Conservation (phyloP, 2,888 invertebrate species). For the Bugulina stolonifera region DNA sequence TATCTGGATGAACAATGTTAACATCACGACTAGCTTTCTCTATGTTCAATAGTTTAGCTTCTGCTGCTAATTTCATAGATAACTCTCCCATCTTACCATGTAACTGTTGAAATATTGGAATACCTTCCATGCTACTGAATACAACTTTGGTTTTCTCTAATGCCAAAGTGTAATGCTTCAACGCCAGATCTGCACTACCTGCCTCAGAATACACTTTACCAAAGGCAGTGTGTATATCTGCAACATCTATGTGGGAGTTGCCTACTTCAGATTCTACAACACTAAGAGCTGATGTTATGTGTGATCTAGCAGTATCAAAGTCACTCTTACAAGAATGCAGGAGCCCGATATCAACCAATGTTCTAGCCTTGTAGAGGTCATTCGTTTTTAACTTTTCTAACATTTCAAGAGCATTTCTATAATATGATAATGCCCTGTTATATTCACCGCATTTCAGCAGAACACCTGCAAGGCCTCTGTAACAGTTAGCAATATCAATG, state of each 20-base stretch:
- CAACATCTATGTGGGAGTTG: not conserved
- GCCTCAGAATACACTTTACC: not conserved
- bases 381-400: not conserved
- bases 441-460: not conserved
- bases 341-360: not conserved
- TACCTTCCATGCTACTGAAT: not conserved
- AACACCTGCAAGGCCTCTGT: not conserved
- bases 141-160: not conserved
- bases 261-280: not conserved
- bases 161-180: not conserved
- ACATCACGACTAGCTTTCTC: not conserved
- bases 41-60: not conserved
- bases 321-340: not conserved
- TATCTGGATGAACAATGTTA: not conserved
- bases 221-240: not conserved
- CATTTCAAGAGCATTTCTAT: not conserved
- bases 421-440: not conserved
- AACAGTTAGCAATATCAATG: not conserved
- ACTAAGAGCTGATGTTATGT: not conserved
- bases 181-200: not conserved
- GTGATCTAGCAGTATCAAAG: not conserved
- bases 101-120: not conserved
- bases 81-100: not conserved
- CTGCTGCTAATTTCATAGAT: not conserved
- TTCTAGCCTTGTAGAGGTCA: not conserved